Conservation (phyloP, 2,888 invertebrate genomes). For the Apodemia zela region DNA sequence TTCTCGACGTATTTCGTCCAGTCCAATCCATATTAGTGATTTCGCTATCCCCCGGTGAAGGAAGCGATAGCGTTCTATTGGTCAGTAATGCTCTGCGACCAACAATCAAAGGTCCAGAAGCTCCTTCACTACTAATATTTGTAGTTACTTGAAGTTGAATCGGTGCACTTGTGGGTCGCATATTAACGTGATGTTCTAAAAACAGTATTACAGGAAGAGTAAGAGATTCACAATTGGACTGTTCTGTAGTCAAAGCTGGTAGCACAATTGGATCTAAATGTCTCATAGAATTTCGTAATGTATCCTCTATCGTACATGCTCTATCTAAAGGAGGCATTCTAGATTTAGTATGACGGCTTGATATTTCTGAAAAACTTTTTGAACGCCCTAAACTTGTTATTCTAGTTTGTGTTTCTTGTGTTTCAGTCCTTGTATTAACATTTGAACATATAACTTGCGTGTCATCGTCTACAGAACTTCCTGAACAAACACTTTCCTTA, state of each 20-base stretch:
- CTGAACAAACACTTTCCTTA: slow-evolving; percentile 47
- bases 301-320: slow-evolving; percentile 55
- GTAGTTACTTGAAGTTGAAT: slow-evolving; percentile 72
- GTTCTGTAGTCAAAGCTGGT: slow-evolving; percentile 57
- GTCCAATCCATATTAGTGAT: slow-evolving; percentile 63
- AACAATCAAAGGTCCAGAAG: slow-evolving; percentile 66
- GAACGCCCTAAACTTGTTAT: slow-evolving; percentile 52
- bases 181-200: slow-evolving; percentile 67
- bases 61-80: slow-evolving; percentile 66
- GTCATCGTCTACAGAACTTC: slow-evolving; percentile 60
- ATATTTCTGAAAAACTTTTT: slow-evolving; percentile 65
- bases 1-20: slow-evolving; percentile 56
- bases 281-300: slow-evolving; percentile 67
- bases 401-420: slow-evolving; percentile 38
- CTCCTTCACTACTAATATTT: slow-evolving; percentile 63
- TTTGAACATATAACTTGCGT: slow-evolving; percentile 56
- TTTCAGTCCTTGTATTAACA: slow-evolving; percentile 2
- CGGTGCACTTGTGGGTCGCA: slow-evolving; percentile 70
- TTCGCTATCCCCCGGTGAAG: slow-evolving; percentile 69
- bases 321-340: slow-evolving; percentile 52
- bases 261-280: slow-evolving; percentile 67
- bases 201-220: slow-evolving; percentile 72
- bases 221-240: slow-evolving; percentile 55
- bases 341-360: slow-evolving; percentile 45
- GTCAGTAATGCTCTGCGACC: slow-evolving; percentile 66